phyloP scores from a whole-genome alignment of 2,888 invertebrate species.

The Tiliacea citrago region DNA sequence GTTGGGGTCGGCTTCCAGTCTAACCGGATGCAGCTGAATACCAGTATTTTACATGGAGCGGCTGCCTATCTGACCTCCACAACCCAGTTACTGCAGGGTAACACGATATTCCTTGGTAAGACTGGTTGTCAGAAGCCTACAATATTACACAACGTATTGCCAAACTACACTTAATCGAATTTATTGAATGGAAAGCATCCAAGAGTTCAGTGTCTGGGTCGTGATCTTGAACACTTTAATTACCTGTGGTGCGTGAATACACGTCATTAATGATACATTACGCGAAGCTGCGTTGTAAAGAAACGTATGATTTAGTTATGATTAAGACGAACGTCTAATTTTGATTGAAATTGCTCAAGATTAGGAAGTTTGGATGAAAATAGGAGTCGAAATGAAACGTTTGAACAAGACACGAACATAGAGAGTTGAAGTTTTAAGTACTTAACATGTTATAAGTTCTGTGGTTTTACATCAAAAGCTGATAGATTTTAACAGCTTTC shows the following conservation, averaged over 20 bases:
- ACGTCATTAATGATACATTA: slow-evolving; percentile 3
- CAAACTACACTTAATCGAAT: slow-evolving; percentile 22
- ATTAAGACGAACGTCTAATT: neutral
- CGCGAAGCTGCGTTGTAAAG: slow-evolving; percentile 6
- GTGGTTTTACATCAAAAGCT: neutral
- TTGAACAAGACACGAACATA: too few relatives aligned
- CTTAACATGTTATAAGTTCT: neutral
- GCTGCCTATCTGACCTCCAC: too few relatives aligned
- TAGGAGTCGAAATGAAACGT: neutral
- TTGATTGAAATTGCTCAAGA: neutral
- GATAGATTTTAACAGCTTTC: neutral
- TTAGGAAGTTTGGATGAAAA: neutral
- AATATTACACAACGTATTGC: slow-evolving; percentile 30
- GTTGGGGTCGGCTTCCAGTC: too few relatives aligned
- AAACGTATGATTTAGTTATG: neutral
- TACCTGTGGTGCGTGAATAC: slow-evolving; percentile 31
- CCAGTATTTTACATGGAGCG: too few relatives aligned
- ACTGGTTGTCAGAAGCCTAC: neutral
- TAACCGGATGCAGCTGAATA: too few relatives aligned
- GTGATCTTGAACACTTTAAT: slow-evolving; percentile 58
- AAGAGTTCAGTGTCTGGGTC: slow-evolving; percentile 62
- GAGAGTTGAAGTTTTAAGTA: neutral
- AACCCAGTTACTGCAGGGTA: too few relatives aligned
- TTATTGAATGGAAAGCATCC: slow-evolving; percentile 22
- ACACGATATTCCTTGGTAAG: too few relatives aligned